phyloP scores from a whole-genome alignment of 2,113 vertebrate species.

The Zeus faber region DNA sequence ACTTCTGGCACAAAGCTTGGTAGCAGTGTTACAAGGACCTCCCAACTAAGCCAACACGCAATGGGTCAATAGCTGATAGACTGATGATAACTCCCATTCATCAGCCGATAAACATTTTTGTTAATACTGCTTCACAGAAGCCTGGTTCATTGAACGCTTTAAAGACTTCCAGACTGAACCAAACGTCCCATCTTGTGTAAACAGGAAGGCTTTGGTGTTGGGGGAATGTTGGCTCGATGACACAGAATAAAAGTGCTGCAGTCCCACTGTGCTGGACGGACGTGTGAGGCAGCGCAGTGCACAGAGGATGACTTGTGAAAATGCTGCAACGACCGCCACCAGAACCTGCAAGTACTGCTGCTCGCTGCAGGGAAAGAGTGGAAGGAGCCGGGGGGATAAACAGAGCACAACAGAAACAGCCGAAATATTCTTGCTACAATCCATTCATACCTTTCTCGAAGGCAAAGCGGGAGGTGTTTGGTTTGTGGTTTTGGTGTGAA shows the following conservation, averaged over 20 bases:
- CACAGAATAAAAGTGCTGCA: conserved; percentile 19
- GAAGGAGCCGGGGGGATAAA: conserved; percentile 6
- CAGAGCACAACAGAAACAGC: background rate
- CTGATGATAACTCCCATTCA: too few species aligned
- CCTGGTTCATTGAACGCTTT: conserved; percentile 1
- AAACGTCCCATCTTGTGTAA: background rate
- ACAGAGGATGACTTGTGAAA: background rate
- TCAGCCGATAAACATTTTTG: too few species aligned
- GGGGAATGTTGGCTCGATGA: background rate
- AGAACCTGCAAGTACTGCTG: conserved; percentile 23
- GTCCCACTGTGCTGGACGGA: conserved; percentile 10
- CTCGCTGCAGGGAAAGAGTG: background rate
- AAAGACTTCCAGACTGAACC: conserved; percentile 1
- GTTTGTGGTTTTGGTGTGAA: too few species aligned
- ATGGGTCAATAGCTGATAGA: background rate
- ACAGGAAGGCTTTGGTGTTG: background rate
- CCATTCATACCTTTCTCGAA: background rate
- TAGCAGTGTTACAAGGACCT: conserved; percentile 9
- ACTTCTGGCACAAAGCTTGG: background rate
- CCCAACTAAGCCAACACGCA: conserved; percentile 23
- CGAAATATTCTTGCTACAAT: conserved; percentile 12
- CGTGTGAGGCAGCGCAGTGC: conserved; percentile 17
- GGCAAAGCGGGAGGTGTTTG: too few species aligned
- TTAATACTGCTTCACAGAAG: background rate
- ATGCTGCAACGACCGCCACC: conserved; percentile 16